Base-by-base conservation (phyloP, 2,888 invertebrate species). In the Nineta flava region DNA sequence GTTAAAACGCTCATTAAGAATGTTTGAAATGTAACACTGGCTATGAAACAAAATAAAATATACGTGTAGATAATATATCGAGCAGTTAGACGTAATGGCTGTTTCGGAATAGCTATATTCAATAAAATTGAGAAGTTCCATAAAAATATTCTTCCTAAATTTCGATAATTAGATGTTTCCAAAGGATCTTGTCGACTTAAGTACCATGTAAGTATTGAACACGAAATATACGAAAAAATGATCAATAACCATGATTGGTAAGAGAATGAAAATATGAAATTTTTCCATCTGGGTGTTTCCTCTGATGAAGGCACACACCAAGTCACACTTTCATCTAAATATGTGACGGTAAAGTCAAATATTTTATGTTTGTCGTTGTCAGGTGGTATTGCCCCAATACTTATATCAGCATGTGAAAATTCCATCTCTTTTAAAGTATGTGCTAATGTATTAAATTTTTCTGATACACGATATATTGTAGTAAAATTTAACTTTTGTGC, bases 1-100 rank as follows among this genome's bases (percentile, higher is more conserved):
- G 62, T 57, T 34, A 63, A 48, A 6, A 61, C 56, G 34, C 60
- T 61, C 1, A 59, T 59, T 7, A 62, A 50, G 41, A 57, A 59
- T 1, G 58, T 58, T 21, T 59, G 56, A 49, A 60, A 64, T 6
- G 57, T 51, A 21, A 19, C 13, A 44, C 13, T 44, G 4, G 44
- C 19, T 10, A 44, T 44, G 9, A 44, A 26, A 44, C 26, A 21
- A 26, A 44, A 44, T 12, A 44, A 17, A 21, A 44, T 26, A 7
- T 19, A 44, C 4, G 26, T 12, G 9, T 17, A 21, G 1, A 44
- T 26, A 19, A 44, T 10, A 21, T 13, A 44, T 21, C 44, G 44
- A n/a, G 26, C 19, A 26, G 19, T 38, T 13, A n/a, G 6, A 15
- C n/a, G n/a, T 9, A 13, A 5, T 7, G 38, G 38, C 15, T 13